Evolutionary conservation across 1,140 invertebrate genomes (phyloP).

Genomic region (Phenacoccus solenopsis): DNA sequence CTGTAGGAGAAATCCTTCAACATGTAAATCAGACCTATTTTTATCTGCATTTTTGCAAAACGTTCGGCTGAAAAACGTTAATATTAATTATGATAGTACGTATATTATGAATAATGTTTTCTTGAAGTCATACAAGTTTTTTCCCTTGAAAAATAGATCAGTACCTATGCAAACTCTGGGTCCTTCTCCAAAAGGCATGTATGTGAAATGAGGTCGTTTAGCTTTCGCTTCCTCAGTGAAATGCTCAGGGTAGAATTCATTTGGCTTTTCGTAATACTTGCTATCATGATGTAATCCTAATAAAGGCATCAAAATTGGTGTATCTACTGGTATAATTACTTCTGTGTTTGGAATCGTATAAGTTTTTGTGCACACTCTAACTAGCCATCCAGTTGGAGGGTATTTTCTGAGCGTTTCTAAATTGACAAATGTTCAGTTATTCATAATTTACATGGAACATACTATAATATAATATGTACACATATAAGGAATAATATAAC

Average conservation of each 20-base stretch:
- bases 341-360: neutral
- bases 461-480: neutral
- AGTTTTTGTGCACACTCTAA: neutral
- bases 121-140: too few relatives aligned
- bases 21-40: neutral
- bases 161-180: slow-evolving; percentile 49
- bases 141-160: neutral
- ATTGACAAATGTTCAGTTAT: neutral
- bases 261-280: slow-evolving; percentile 48
- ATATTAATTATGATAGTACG: too few relatives aligned
- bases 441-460: neutral
- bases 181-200: slow-evolving; percentile 54
- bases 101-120: too few relatives aligned
- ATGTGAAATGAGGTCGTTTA: slow-evolving; percentile 34
- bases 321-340: slow-evolving; percentile 30
- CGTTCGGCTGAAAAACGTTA: too few relatives aligned
- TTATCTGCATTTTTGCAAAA: too few relatives aligned
- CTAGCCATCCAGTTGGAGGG: neutral
- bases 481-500: slow-evolving; percentile 13
- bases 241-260: slow-evolving; percentile 51
- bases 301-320: slow-evolving; percentile 38
- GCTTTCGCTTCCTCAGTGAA: slow-evolving; percentile 22
- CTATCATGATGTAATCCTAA: slow-evolving; percentile 50
- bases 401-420: slow-evolving; percentile 12
- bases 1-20: neutral